Conservation (phyloP, 2,888 invertebrate species). For the Bellardia bayeri region DNA sequence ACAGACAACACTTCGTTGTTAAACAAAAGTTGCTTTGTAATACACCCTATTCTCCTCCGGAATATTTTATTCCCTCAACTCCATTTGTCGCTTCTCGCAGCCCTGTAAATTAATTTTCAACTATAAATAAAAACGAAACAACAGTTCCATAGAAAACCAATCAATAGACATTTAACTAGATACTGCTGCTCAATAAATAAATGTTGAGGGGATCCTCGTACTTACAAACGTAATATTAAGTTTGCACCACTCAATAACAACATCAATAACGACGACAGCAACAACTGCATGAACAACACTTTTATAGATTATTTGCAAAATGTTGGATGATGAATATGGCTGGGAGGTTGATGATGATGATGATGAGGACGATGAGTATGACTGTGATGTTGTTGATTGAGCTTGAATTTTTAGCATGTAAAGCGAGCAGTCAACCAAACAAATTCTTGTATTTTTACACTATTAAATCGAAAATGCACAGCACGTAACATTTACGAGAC, state of each 20-base stretch:
- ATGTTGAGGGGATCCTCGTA: background rate
- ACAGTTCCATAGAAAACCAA: constrained; percentile 13
- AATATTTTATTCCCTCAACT: too few species aligned
- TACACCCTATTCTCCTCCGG: too few species aligned
- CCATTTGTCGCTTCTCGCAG: background rate
- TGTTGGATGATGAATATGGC: background rate
- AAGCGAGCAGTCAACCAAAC: constrained; percentile 13
- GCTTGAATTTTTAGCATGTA: constrained; percentile 8
- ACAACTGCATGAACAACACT: background rate
- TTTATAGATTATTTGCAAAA: constrained; percentile 17
- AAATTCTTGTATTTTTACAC: constrained; percentile 31
- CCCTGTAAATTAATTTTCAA: background rate
- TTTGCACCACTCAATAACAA: constrained; percentile 44
- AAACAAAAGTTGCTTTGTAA: too few species aligned
- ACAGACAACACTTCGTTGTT: too few species aligned
- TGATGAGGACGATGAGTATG: background rate
- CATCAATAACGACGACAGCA: background rate
- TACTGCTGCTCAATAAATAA: constrained; percentile 11
- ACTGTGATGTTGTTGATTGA: constrained; percentile 37
- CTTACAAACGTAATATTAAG: background rate
- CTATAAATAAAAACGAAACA: background rate
- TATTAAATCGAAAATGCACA: constrained; percentile 58
- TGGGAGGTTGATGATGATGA: background rate
- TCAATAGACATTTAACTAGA: constrained; percentile 35
- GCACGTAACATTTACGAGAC: constrained; percentile 55